phyloP scores from a whole-genome alignment of 2,888 invertebrate genomes.

The Ochlodes sylvanus region DNA sequence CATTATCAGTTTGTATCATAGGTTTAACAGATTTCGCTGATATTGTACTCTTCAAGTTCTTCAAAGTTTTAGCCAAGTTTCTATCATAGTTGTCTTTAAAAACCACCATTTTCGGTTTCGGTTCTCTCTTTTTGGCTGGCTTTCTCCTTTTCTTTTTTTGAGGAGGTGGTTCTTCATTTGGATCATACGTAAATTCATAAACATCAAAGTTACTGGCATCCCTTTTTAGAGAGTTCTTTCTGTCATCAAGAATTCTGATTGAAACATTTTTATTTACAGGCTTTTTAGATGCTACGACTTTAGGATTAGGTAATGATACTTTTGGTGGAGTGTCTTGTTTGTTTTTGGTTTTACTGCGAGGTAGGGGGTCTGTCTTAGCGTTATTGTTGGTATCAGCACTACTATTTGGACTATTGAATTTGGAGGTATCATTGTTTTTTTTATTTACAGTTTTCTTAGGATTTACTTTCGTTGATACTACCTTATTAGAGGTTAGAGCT shows the following conservation, averaged over 20 bases:
- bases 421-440: conserved; percentile 28
- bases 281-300: conserved; percentile 43
- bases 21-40: conserved; percentile 39
- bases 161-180: conserved; percentile 72
- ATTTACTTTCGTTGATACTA: conserved; percentile 19
- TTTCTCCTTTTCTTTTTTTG: conserved; percentile 73
- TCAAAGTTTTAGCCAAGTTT: conserved; percentile 69
- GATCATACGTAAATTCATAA: conserved; percentile 80
- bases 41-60: conserved; percentile 58
- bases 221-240: conserved; percentile 50
- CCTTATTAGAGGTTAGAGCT: conserved; percentile 16
- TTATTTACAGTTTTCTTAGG: conserved; percentile 41
- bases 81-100: conserved; percentile 68
- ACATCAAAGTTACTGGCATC: conserved; percentile 62
- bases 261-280: conserved; percentile 54
- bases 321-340: conserved; percentile 30
- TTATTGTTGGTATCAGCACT: conserved; percentile 63
- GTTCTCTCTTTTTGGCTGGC: conserved; percentile 55
- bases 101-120: conserved; percentile 59
- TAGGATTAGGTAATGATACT: conserved; percentile 17
- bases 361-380: conserved; percentile 43
- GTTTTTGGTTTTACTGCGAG: conserved; percentile 30
- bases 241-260: conserved; percentile 62
- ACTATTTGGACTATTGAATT: conserved; percentile 49
- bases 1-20: conserved; percentile 11